Evolutionary conservation across 2,888 invertebrate species (phyloP), one percentile per base, ranked within the genome.

Genomic region (Drosophila neotestacea): DNA sequence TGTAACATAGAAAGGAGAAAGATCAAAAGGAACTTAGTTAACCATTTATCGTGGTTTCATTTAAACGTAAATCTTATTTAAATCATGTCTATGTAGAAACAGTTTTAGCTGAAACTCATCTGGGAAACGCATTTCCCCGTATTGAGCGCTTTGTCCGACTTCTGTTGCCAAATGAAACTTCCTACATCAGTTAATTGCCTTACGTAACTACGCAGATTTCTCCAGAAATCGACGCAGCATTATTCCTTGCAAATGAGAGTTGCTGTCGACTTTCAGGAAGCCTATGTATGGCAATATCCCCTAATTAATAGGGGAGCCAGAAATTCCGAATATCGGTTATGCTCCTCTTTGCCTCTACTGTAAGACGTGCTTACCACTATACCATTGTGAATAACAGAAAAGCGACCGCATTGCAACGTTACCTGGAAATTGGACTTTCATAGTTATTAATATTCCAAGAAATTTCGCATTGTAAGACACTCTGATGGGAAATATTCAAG

Each of bases 361-460:
- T 42, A 7, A 13, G 9, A 47, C n/a, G 42, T 50, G 46, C 5
- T 22, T 48, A 30, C 9, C 52, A 27, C 10, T 42, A 36, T 50
- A 39, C 10, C 50, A 50, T 47, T 51, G 27, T 36, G 64, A 39
- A 28, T 11, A n/a, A 16, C n/a, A n/a, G 48, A 47, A 36, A 11
- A 36, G 36, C 52, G 30, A 41, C 16, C 30, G 30, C 46, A 56
- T 39, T 69, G 66, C 59, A 42, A 16, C 39, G 55, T 54, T 32
- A 58, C 42, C 67, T 44, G 63, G 10, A 79, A 80, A 83, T 83
- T 83, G 73, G 67, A 77, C 80, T 83, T 74, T 63, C 67, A 42
- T 41, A 72, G 69, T 65, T 69, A 78, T 70, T 69, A 34, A 47
- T 44, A 41, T 60, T 42, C 41, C 7, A 27, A 34, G 34, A 51